These are phyloP conservation scores for Dipodomys ordii DNA, from an alignment of 2,113 vertebrate species.

Conservation along the genomic window DNA sequence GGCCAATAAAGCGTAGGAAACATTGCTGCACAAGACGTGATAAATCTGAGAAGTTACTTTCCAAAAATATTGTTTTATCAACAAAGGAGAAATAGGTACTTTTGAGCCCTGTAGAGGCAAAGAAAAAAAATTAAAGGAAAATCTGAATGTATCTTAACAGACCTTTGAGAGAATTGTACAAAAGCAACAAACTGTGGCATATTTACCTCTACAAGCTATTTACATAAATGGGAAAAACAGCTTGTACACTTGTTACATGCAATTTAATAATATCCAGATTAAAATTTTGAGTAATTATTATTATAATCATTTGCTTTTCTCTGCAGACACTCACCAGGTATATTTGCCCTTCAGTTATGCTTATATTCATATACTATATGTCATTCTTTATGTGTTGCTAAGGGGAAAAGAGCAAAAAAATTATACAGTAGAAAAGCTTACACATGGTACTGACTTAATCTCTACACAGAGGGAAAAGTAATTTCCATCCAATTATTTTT, in stretches of 20 bases:
- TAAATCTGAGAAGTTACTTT: neutral
- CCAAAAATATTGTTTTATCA: constrained; percentile 1
- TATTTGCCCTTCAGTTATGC: constrained; percentile 65
- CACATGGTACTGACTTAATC: neutral
- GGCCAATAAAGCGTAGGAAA: neutral
- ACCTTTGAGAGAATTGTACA: constrained; percentile 1
- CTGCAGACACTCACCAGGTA: constrained; percentile 54
- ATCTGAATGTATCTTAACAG: neutral
- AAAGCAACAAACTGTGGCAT: constrained; percentile 59
- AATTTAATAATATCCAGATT: neutral
- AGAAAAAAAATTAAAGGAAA: neutral
- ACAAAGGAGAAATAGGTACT: neutral
- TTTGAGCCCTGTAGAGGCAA: neutral
- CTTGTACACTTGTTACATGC: neutral
- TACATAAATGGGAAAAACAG: constrained; percentile 34
- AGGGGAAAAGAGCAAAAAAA: constrained; percentile 32
- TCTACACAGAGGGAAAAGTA: neutral
- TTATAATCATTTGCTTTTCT: constrained; percentile 13
- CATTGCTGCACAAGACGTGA: neutral
- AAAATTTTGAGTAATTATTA: constrained; percentile 61
- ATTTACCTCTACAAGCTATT: constrained; percentile 42
- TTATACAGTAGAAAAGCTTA: neutral
- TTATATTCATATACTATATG: constrained; percentile 63
- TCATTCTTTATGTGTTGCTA: constrained; percentile 29
- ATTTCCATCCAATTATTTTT: constrained; percentile 64